Evolutionary conservation across 2,797 vertebrate species (phyloP), one percentile per base, ranked within the genome.

Genomic region (Vireo griseus): DNA sequence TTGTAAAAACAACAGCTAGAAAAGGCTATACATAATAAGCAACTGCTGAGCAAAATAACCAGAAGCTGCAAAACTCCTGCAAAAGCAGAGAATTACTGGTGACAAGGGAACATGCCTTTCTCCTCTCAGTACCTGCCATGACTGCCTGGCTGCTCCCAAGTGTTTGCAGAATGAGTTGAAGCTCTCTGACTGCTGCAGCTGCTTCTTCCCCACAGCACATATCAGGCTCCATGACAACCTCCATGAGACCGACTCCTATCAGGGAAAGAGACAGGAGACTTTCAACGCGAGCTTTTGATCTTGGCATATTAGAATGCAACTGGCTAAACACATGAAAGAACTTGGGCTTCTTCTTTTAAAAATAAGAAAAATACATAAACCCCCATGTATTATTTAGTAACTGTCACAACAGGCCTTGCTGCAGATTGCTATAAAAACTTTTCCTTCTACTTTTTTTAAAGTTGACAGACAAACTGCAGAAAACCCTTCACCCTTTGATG

Each of bases 221-320:
- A 96, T 99, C 99, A 6, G 99, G 99, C 97, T 99, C 99, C 99
- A 99, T 99, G 97, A 99, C 99, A 98, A 99, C 97, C 98, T 99
- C 99, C 98, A 99, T 99, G 95, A 99, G 99, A 94, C 99, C 99
- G 1, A 99, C 98, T 95, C 99, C 99, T 99, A 89, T 13, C 90
- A 97, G 77, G 96, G 31, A 95, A 42, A 95, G 51, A 94, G 33
- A 91, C 13, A 59, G 73, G 58, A 96, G 84, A 96, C 88, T 92
- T 69, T 87, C 45, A 88, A 75, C 63, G 73, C 58, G 0, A 91
- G 82, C 75, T 92, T 88, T 92, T 95, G 65, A 93, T 95, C 90
- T 54, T 57, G 44, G 73, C 58, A 80, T 80, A 85, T 62, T 59
- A 89, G 50, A 92, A 37, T 72, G 69, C 69, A 92, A 79, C 51